phyloP scores from a whole-genome alignment of 2,113 vertebrate genomes.

The Megalops atlanticus region DNA sequence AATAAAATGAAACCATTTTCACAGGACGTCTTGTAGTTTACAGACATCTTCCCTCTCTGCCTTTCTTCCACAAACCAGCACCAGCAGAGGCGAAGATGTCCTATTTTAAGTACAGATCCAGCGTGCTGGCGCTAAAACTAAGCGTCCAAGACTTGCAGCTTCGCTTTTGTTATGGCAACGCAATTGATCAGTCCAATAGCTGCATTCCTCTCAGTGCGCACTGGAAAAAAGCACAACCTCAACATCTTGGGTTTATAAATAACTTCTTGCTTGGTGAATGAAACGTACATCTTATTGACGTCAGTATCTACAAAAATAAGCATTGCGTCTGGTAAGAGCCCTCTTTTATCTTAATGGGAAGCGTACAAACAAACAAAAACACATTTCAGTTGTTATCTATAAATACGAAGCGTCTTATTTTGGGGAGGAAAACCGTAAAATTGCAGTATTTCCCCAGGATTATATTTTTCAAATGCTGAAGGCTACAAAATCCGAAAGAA shows the following conservation, averaged over 20 bases:
- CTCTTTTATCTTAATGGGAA: slow-evolving; percentile 24
- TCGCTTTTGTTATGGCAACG: slow-evolving; percentile 66
- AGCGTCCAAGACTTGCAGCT: slow-evolving; percentile 27
- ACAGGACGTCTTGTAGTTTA: slow-evolving; percentile 52
- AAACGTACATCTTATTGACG: slow-evolving; percentile 75
- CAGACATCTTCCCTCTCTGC: slow-evolving; percentile 37
- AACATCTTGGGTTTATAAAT: slow-evolving; percentile 74
- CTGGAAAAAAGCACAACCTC: slow-evolving; percentile 65
- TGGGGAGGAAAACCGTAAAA: no score
- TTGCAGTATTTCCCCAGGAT: no score
- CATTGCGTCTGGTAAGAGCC: slow-evolving; percentile 61
- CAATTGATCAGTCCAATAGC: slow-evolving; percentile 68
- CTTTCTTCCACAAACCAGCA: slow-evolving; percentile 20
- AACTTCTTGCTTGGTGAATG: slow-evolving; percentile 74
- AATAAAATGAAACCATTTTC: slow-evolving; percentile 19
- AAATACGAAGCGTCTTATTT: no score
- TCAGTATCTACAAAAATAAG: slow-evolving; percentile 73
- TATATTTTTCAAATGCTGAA: no score
- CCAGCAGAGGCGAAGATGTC: slow-evolving; percentile 42
- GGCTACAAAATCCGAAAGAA: no score
- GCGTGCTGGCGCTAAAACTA: slow-evolving; percentile 47
- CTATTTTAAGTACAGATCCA: slow-evolving; percentile 39
- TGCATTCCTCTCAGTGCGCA: slow-evolving; percentile 70
- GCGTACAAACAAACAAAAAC: no score
- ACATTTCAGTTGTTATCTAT: no score